Conservation (phyloP, 2,797 vertebrate species). For the Rhynchonycteris naso region DNA sequence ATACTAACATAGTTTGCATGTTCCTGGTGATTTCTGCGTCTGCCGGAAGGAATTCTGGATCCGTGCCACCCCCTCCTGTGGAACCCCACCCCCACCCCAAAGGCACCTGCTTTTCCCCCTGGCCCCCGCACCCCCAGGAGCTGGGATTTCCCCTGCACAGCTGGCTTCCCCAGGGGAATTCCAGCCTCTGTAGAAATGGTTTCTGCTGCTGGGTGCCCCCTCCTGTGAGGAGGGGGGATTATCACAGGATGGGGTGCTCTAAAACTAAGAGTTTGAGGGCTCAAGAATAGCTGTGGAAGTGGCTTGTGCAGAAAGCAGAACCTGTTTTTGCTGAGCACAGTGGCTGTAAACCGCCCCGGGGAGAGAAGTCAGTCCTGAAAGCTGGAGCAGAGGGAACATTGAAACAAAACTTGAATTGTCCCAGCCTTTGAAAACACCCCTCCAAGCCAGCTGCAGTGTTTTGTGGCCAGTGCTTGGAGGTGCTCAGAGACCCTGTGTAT, state of each 20-base stretch:
- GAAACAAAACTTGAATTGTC: background rate
- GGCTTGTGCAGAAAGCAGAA: background rate
- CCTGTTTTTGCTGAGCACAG: background rate
- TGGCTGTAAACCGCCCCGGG: background rate
- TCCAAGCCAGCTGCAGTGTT: rapidly evolving
- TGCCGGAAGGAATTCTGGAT: background rate
- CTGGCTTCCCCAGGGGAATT: background rate
- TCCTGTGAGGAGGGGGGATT: background rate
- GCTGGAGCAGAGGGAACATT: background rate
- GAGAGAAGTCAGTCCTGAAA: background rate
- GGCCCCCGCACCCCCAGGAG: background rate
- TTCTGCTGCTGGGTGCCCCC: background rate
- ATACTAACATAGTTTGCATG: background rate
- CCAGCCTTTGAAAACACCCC: background rate
- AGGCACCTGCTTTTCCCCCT: background rate
- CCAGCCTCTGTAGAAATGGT: background rate
- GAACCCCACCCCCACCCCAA: rapidly evolving
- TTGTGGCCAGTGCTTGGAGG: background rate
- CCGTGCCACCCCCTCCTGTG: background rate
- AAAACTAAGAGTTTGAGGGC: conserved; percentile 34
- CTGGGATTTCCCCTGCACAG: background rate
- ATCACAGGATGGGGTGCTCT: conserved; percentile 46
- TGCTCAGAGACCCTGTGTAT: background rate
- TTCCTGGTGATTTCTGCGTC: background rate
- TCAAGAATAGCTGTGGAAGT: background rate